These are phyloP conservation scores for Elgonia sp. DNA, from an alignment of 2,888 invertebrate species.

Conservation along the genomic window DNA sequence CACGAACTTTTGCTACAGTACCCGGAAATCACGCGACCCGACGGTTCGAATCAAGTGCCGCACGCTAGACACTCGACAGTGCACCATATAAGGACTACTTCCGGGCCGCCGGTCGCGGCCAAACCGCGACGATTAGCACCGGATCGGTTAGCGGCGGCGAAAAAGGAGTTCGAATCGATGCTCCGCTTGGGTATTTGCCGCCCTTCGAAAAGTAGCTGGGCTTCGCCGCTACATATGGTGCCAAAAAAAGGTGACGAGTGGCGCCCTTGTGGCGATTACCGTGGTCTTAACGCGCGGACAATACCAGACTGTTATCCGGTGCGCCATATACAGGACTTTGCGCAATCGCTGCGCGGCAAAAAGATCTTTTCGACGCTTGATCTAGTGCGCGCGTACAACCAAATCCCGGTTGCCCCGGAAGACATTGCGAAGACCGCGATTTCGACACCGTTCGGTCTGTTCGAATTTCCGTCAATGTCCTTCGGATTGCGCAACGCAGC, in stretches of 20 bases:
- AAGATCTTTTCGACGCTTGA: neutral
- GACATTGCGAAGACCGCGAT: constrained; percentile 1
- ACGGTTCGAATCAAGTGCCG: neutral
- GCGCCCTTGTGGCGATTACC: constrained; percentile 35
- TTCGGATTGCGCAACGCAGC: neutral
- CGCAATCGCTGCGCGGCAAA: neutral
- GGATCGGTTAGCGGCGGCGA: neutral
- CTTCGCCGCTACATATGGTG: neutral
- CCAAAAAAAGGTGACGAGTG: neutral
- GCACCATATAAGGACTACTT: neutral
- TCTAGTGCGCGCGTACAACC: neutral
- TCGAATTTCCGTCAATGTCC: constrained; percentile 15
- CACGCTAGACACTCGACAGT: neutral
- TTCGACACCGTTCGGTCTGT: neutral
- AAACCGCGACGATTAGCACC: neutral
- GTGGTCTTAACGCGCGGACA: constrained; percentile 20
- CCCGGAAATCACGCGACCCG: neutral
- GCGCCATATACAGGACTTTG: neutral
- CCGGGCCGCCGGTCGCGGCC: neutral
- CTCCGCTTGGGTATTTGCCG: neutral
- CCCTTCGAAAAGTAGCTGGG: neutral
- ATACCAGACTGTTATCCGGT: constrained; percentile 23
- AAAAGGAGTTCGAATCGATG: neutral
- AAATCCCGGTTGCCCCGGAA: neutral
- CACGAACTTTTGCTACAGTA: neutral